Percentiles rank a stretch among this genome's conserved stretches.
Conservation (phyloP, 2,888 invertebrate genomes). For the Coremacera marginata region DNA sequence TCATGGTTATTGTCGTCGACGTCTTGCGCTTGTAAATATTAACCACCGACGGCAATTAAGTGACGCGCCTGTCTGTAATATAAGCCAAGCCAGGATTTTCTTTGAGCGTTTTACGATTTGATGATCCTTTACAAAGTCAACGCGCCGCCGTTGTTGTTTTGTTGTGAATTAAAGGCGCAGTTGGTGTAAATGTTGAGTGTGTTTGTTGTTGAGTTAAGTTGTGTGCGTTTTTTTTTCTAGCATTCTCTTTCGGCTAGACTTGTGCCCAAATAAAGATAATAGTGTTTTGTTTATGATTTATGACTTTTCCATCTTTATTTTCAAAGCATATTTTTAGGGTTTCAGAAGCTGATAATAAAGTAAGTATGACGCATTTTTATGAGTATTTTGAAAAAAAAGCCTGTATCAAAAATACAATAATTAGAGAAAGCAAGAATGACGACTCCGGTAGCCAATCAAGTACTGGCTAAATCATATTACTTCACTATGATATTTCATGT, state of each 20-base stretch:
- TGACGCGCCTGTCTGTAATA: slow-evolving; percentile 19
- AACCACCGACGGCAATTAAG: slow-evolving; percentile 8
- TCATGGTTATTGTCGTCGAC: neutral
- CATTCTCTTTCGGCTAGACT: neutral
- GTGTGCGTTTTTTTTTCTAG: neutral
- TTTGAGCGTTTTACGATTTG: neutral
- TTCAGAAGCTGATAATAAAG: too few relatives aligned
- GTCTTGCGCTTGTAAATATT: neutral
- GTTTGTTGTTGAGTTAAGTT: neutral
- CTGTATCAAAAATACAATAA: too few relatives aligned
- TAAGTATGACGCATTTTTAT: too few relatives aligned
- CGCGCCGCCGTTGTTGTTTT: neutral
- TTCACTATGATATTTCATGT: too few relatives aligned
- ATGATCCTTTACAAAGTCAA: slow-evolving; percentile 1
- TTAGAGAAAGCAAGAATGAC: too few relatives aligned
- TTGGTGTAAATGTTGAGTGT: neutral
- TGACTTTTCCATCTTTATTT: neutral
- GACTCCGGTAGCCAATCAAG: too few relatives aligned
- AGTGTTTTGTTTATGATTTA: neutral
- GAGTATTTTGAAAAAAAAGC: too few relatives aligned
- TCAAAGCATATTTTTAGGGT: neutral
- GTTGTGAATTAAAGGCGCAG: neutral
- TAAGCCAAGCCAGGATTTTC: neutral
- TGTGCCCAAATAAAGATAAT: neutral
- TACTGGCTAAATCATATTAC: too few relatives aligned